These are phyloP conservation scores for Lithosia quadra DNA, from an alignment of 2,888 invertebrate genomes.

Conservation along the genomic window DNA sequence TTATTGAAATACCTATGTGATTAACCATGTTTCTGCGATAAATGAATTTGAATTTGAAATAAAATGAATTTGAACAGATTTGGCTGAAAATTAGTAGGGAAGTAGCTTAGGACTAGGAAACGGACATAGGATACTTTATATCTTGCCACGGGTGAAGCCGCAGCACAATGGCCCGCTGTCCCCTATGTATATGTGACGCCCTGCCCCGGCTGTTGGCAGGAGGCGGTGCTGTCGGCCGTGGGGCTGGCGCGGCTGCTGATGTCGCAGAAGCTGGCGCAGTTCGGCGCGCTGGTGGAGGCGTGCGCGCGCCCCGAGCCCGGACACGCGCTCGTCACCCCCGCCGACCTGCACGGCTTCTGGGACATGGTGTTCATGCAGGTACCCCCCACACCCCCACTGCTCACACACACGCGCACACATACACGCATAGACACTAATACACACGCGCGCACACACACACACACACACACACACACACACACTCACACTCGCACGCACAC, in stretches of 20 bases:
- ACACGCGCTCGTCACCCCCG: constrained; percentile 86
- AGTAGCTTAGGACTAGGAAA: no score
- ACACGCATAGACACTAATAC: neutral
- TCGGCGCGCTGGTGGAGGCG: constrained; percentile 86
- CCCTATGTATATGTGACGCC: no score
- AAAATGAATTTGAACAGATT: no score
- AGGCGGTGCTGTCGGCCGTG: constrained; percentile 89
- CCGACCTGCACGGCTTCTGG: constrained; percentile 95
- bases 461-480: neutral
- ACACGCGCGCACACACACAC: neutral
- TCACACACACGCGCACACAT: neutral
- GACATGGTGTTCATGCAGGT: constrained; percentile 93
- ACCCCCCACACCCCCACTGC: no score
- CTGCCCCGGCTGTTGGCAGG: constrained; percentile 55
- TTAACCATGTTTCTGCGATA: no score
- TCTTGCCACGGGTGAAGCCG: no score
- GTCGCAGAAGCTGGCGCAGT: constrained; percentile 92
- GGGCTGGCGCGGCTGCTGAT: constrained; percentile 93
- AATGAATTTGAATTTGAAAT: no score
- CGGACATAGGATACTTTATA: no score
- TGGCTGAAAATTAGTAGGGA: no score
- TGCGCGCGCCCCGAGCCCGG: constrained; percentile 76
- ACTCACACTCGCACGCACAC: no score
- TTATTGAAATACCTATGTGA: no score
- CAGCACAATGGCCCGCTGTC: no score